These are phyloP conservation scores for Brachypterus glaber DNA, from an alignment of 2,888 invertebrate genomes.

Conservation along the genomic window DNA sequence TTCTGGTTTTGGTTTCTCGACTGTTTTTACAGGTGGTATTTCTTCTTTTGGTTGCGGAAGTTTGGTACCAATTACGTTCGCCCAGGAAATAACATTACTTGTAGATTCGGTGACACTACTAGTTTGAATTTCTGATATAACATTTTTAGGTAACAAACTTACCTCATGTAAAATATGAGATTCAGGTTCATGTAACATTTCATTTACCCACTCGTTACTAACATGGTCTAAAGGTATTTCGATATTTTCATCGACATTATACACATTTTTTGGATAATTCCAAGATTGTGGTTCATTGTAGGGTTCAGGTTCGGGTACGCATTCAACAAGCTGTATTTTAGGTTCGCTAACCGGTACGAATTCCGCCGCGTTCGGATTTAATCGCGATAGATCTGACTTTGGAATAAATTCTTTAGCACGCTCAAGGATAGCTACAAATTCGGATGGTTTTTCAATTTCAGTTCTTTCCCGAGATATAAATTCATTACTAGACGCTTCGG, in stretches of 20 bases:
- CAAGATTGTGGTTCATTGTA: conserved; percentile 15
- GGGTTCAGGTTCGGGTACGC: conserved; percentile 7
- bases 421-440: conserved; percentile 33
- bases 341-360: conserved; percentile 33
- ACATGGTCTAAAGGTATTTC: conserved; percentile 32
- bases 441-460: conserved; percentile 19
- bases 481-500: background rate
- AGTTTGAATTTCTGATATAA: conserved; percentile 25
- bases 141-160: conserved; percentile 26
- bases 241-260: conserved; percentile 22
- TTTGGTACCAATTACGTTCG: conserved; percentile 5
- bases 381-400: conserved; percentile 29
- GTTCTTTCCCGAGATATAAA: background rate
- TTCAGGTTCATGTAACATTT: conserved; percentile 29
- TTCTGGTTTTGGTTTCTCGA: conserved; percentile 5
- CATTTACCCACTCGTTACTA: conserved; percentile 33
- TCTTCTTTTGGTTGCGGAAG: conserved; percentile 9
- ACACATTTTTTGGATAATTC: conserved; percentile 26
- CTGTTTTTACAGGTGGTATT: background rate
- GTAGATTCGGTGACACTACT: conserved; percentile 16
- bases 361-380: conserved; percentile 38
- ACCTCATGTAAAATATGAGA: conserved; percentile 21
- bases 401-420: conserved; percentile 34
- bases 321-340: conserved; percentile 9
- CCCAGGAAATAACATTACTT: conserved; percentile 6